These are phyloP conservation scores for Entomyzon cyanotis DNA, from an alignment of 2,113 vertebrate genomes.

Conservation along the genomic window DNA sequence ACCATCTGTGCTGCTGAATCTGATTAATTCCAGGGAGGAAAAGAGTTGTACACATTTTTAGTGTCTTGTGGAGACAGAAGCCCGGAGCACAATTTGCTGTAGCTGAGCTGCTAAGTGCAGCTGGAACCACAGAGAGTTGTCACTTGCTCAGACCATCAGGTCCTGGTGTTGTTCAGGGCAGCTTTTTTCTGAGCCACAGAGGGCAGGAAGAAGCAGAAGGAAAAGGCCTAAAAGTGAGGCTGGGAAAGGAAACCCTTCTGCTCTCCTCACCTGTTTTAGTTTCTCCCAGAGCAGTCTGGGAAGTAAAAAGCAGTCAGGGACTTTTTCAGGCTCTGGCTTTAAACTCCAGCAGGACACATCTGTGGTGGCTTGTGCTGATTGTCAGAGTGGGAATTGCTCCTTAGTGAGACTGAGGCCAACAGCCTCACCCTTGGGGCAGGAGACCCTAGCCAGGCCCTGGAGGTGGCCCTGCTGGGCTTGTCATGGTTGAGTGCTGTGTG, in stretches of 20 bases:
- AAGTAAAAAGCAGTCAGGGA: neutral
- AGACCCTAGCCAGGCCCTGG: fast-evolving
- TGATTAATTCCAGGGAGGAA: neutral
- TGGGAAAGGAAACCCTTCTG: neutral
- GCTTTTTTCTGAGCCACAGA: neutral
- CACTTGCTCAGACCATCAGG: too few relatives aligned
- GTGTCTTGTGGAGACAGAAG: too few relatives aligned
- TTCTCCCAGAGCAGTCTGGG: neutral
- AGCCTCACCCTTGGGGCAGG: neutral
- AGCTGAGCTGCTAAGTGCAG: neutral
- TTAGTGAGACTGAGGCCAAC: fast-evolving
- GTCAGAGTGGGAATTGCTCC: neutral
- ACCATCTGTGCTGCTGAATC: neutral
- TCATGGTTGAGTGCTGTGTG: fast-evolving
- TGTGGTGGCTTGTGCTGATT: neutral
- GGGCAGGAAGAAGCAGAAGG: neutral
- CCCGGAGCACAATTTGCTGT: fast-evolving
- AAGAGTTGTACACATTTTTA: fast-evolving
- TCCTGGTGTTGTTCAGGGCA: neutral
- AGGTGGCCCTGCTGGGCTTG: neutral
- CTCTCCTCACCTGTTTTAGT: neutral
- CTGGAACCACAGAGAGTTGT: neutral
- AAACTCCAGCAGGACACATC: neutral
- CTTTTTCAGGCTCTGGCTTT: neutral
- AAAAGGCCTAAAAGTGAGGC: neutral